A percentile compares a stretch with the other conserved stretches of the same genome.
phyloP scores from a whole-genome alignment of 2,113 vertebrate species.

The Puntigrus tetrazona region DNA sequence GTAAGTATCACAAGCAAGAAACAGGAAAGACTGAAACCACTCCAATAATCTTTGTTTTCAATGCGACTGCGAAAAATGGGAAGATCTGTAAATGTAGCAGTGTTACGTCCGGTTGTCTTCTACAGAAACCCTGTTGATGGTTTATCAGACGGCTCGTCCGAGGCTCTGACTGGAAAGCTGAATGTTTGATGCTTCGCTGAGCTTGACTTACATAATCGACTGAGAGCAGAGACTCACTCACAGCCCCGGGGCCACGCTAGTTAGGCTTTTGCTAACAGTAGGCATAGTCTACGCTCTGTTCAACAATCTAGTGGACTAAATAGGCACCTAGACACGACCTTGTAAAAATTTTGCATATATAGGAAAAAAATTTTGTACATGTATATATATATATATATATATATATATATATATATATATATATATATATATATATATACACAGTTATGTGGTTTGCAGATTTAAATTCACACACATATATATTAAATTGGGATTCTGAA shows the following conservation, averaged over 20 bases:
- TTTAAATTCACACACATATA: no score
- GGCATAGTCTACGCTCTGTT: neutral
- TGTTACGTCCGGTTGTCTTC: neutral
- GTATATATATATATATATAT: no score
- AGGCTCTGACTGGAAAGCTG: neutral
- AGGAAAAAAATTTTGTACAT: no score
- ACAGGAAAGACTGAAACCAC: neutral
- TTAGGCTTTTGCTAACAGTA: neutral
- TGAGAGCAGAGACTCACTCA: neutral
- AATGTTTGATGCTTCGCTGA: neutral
- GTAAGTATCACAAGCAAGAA: neutral
- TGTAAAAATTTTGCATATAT: no score
- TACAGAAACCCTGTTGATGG: neutral
- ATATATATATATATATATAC: no score
- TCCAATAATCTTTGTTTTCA: neutral
- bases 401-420: no score
- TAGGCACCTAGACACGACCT: neutral
- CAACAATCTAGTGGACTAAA: neutral
- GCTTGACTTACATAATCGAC: slow-evolving; percentile 2
- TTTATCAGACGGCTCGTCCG: neutral
- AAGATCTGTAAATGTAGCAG: neutral
- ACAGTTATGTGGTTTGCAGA: no score
- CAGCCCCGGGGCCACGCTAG: neutral
- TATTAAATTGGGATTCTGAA: no score
- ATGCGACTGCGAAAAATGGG: neutral